phyloP scores from a whole-genome alignment of 2,113 vertebrate genomes.

The Channa maculata region DNA sequence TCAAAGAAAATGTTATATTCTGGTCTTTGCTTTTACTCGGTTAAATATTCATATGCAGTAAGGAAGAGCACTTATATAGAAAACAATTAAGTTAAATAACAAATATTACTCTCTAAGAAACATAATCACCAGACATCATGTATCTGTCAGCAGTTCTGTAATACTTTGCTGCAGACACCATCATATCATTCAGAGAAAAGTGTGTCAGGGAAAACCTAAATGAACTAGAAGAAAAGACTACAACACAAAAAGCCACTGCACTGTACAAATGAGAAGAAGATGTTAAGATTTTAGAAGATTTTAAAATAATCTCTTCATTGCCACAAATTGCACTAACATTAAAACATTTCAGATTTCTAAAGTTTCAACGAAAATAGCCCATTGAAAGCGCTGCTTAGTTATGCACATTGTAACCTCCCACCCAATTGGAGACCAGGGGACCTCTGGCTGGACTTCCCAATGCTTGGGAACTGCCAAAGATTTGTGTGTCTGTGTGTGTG shows the following conservation, averaged over 20 bases:
- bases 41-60: too few relatives aligned
- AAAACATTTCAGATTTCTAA: constrained; percentile 17
- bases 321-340: constrained; percentile 4
- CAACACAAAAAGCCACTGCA: not conserved
- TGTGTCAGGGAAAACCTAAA: constrained; percentile 14
- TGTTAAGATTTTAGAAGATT: too few relatives aligned
- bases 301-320: constrained; percentile 14
- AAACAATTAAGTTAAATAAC: not conserved
- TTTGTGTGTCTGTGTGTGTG: constrained; percentile 27
- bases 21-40: too few relatives aligned
- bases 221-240: not conserved
- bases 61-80: too few relatives aligned
- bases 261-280: not conserved
- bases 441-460: constrained; percentile 63
- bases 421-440: constrained; percentile 62
- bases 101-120: not conserved
- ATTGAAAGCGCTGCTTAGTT: constrained; percentile 31
- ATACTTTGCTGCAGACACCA: not conserved
- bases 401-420: constrained; percentile 53
- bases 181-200: not conserved
- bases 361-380: constrained; percentile 27
- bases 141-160: too few relatives aligned
- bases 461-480: constrained; percentile 63
- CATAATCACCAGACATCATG: not conserved
- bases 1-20: too few relatives aligned